phyloP scores from a whole-genome alignment of 2,888 invertebrate genomes.

The Argynnis bischoffii region DNA sequence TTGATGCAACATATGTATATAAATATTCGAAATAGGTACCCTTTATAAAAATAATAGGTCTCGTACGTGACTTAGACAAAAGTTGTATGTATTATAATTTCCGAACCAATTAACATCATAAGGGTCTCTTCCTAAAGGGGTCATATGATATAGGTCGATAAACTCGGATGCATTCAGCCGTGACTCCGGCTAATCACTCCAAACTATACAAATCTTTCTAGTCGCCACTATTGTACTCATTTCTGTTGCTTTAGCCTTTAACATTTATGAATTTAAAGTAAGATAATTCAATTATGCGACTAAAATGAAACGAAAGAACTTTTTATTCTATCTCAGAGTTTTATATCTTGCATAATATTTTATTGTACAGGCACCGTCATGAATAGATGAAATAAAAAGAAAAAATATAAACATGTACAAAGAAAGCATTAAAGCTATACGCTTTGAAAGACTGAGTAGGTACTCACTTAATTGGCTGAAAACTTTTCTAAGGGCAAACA shows the following conservation, averaged over 20 bases:
- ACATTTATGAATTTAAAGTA: slow-evolving; percentile 31
- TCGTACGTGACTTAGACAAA: slow-evolving; percentile 72
- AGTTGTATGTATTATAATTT: slow-evolving; percentile 57
- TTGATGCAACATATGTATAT: not conserved
- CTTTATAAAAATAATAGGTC: not conserved
- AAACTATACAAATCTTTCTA: slow-evolving; percentile 27
- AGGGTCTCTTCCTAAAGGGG: slow-evolving; percentile 61
- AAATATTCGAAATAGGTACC: not conserved
- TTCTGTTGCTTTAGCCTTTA: slow-evolving; percentile 2
- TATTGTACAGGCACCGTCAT: slow-evolving; percentile 4
- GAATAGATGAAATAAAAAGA: slow-evolving; percentile 6
- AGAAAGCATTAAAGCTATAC: slow-evolving; percentile 16
- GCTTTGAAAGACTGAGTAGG: slow-evolving; percentile 18
- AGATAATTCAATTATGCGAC: slow-evolving; percentile 22
- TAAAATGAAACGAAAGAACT: not conserved
- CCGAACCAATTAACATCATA: slow-evolving; percentile 62
- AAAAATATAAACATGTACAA: slow-evolving; percentile 13
- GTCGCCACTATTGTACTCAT: slow-evolving; percentile 21
- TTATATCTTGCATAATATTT: slow-evolving; percentile 5
- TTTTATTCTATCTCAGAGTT: not conserved
- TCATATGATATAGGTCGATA: slow-evolving; percentile 67
- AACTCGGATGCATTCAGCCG: slow-evolving; percentile 69
- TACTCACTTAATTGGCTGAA: slow-evolving; percentile 25
- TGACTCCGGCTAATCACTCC: slow-evolving; percentile 44
- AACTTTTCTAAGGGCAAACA: slow-evolving; percentile 11